Base-by-base conservation (phyloP, 2,888 invertebrate genomes). In the Hirtodrosophila cameraria region DNA sequence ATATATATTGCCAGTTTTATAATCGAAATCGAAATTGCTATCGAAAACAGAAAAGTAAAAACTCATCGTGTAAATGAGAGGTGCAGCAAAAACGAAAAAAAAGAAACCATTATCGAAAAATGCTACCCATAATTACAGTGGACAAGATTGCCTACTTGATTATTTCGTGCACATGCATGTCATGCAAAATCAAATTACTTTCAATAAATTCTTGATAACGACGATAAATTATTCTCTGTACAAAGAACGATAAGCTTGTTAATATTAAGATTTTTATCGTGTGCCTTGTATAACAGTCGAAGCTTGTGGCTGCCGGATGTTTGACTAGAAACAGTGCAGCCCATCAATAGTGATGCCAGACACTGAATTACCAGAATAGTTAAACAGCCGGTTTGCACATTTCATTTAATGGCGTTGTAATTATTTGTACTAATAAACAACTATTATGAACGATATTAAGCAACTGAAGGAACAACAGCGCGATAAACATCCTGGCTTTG, bases 401-500 rank as follows among this genome's bases (percentile, higher is more conserved):
- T 33, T 38, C 13, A 35, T 30, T 23, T 6, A 1, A 11, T 31
- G 35, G 28, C 16, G 5, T 16, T 45, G 13, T 11, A 31, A 31
- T 50, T 30, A 39, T 28, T 52, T 45, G n/a, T 25, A n/a, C n/a
- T 33, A 58, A 20, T 42, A 45, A 38, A 15, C 25, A 36, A 43
- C 55, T 66, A 88, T 71, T 72, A 91, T 91, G 91, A 91, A 91
- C 78, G 90, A 91, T 69, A 90, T 91, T 11, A 91, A 88, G 49
- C 80, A 83, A 18, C 71, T 92, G 25, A 91, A 90, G 66, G 91
- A 91, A 16, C 90, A 91, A 58, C 91, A 92, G 65, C 89, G 89
- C 38, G 90, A 89, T 8, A 89, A 86, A 58, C 91, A 91, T 82
- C 92, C 92, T 3, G 91, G 90, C 13, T 91, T 91, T 64, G 91